phyloP scores from a whole-genome alignment of 2,113 vertebrate species.

The Platysteira castanea region DNA sequence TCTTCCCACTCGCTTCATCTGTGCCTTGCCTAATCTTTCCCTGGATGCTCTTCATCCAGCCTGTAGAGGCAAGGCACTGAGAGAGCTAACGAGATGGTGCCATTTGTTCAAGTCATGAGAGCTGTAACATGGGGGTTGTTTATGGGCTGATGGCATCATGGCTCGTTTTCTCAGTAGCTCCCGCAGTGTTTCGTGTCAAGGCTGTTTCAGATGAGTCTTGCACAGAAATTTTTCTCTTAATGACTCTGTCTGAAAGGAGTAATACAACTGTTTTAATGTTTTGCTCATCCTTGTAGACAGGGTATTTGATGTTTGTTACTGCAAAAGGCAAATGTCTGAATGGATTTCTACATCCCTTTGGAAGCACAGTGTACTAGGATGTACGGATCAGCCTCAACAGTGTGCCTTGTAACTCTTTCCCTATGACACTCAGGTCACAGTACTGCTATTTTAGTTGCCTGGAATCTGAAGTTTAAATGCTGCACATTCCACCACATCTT shows the following conservation, averaged over 20 bases:
- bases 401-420: neutral
- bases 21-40: conserved; percentile 41
- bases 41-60: conserved; percentile 34
- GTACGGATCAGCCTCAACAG: neutral
- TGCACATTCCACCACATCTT: accelerated
- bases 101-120: conserved; percentile 17
- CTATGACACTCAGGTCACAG: neutral
- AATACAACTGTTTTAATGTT: neutral
- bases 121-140: conserved; percentile 6
- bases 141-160: neutral
- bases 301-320: neutral
- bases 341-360: neutral
- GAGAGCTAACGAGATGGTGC: conserved; percentile 3
- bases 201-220: conserved; percentile 4
- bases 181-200: neutral
- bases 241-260: neutral
- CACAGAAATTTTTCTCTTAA: neutral
- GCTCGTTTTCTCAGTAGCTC: conserved; percentile 25
- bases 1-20: conserved; percentile 45
- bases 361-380: neutral
- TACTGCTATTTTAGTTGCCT: neutral
- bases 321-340: neutral
- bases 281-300: neutral
- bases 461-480: neutral
- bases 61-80: neutral